Conservation (phyloP, 2,797 vertebrate genomes). For the Furcifer pardalis region DNA sequence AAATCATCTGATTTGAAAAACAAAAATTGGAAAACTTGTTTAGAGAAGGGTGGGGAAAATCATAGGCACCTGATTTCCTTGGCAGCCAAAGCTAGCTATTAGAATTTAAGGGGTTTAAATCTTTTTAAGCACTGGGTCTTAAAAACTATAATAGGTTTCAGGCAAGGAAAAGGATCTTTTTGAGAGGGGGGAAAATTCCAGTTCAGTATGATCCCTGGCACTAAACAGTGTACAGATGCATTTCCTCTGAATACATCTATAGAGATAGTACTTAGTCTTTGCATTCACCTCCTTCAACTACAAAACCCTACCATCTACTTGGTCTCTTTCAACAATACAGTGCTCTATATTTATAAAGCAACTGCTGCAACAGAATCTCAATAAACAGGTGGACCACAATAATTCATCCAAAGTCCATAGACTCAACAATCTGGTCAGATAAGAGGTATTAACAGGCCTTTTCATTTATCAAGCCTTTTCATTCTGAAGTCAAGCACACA, state of each 20-base stretch:
- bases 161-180: too few relatives aligned
- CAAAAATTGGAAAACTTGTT: background rate
- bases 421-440: background rate
- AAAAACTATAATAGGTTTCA: background rate
- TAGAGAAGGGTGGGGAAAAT: background rate
- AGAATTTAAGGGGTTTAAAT: background rate
- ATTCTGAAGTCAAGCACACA: background rate
- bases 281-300: background rate
- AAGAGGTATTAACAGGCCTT: background rate
- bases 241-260: too few relatives aligned
- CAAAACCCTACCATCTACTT: background rate
- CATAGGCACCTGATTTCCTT: background rate
- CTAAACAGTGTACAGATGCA: background rate
- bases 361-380: background rate
- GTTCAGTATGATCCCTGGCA: background rate
- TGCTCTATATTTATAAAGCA: background rate
- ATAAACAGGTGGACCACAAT: background rate
- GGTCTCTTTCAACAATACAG: background rate
- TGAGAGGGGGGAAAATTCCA: too few relatives aligned
- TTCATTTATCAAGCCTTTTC: background rate
- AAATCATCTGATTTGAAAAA: background rate
- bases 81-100: background rate
- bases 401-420: background rate
- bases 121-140: background rate
- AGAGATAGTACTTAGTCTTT: background rate